Percentiles rank a stretch among this genome's conserved stretches.
Evolutionary conservation across 2,888 invertebrate genomes (phyloP).

Genomic region (Tubulanus polymorphus): DNA sequence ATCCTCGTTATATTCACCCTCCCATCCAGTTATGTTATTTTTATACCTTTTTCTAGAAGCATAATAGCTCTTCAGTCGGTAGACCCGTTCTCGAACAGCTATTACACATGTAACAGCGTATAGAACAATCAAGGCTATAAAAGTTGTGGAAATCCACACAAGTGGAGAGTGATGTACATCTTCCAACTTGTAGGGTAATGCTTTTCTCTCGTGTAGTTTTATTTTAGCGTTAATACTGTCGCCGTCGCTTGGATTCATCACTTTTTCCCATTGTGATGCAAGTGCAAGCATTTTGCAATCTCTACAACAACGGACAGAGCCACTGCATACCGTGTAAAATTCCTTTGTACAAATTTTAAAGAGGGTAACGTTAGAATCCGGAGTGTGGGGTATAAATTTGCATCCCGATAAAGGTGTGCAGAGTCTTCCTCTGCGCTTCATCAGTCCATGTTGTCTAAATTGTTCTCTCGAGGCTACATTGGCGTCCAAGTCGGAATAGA

Average conservation of each 20-base stretch:
- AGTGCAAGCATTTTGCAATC: not conserved
- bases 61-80: too few species aligned
- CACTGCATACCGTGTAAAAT: not conserved
- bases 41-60: too few species aligned
- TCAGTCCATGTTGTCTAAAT: not conserved
- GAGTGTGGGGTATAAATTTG: not conserved
- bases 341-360: not conserved
- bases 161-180: not conserved
- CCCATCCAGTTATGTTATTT: too few species aligned
- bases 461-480: not conserved
- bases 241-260: not conserved
- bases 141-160: not conserved
- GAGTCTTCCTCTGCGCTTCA: not conserved
- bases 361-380: not conserved
- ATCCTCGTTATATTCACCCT: too few species aligned
- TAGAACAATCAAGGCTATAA: not conserved
- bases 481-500: not conserved
- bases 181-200: not conserved
- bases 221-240: not conserved
- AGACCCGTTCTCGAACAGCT: not conserved
- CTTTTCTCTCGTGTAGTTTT: not conserved
- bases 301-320: not conserved
- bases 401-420: not conserved
- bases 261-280: not conserved
- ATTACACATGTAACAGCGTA: not conserved